phyloP scores from a whole-genome alignment of 35 echinoderm and acorn worm genomes.

The Ophiothrix spiculata region DNA sequence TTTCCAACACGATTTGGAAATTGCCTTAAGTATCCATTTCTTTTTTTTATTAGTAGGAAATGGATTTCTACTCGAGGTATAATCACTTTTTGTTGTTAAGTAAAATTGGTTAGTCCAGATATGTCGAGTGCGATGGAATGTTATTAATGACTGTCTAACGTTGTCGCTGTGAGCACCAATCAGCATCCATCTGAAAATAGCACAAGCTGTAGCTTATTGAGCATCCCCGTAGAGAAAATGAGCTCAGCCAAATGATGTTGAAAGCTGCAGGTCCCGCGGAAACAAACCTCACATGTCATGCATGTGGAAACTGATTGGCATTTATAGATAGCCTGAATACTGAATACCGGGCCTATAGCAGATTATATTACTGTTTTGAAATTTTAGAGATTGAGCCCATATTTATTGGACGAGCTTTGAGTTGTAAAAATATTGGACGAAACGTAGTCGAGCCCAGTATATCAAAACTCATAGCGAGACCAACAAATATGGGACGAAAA shows the following conservation, averaged over 20 bases:
- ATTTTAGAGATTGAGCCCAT: too few species aligned
- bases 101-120: conserved; percentile 8
- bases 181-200: neutral
- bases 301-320: neutral
- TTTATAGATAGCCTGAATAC: too few species aligned
- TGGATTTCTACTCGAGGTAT: neutral
- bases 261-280: neutral
- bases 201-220: neutral
- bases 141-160: neutral
- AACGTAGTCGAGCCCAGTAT: too few species aligned
- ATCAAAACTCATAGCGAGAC: too few species aligned
- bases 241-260: neutral
- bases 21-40: too few species aligned
- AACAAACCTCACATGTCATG: neutral
- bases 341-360: too few species aligned
- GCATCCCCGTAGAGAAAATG: neutral
- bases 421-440: too few species aligned
- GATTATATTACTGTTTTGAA: too few species aligned
- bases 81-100: neutral
- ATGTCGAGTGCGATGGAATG: neutral
- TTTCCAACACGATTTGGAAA: too few species aligned
- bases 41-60: neutral
- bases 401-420: too few species aligned
- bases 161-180: neutral
- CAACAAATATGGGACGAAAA: too few species aligned